Conservation (phyloP, 2,797 vertebrate species). For the Typhlichthys eigenmanni region DNA sequence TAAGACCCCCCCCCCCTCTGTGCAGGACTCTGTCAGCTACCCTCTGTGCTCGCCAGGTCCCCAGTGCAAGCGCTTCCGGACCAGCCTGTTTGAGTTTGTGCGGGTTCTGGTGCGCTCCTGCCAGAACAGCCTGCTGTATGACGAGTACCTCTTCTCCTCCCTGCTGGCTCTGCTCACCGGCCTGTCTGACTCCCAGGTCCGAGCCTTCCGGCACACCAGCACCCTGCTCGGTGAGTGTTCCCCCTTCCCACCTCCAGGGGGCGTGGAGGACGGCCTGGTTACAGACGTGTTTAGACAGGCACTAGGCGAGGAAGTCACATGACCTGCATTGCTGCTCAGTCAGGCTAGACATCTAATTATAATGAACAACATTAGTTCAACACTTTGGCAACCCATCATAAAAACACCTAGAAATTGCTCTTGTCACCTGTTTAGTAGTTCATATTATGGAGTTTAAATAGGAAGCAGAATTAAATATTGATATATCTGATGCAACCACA, state of each 20-base stretch:
- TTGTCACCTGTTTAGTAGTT: too few species aligned
- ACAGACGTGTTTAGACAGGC: neutral
- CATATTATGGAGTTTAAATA: too few species aligned
- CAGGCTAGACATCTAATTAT: too few species aligned
- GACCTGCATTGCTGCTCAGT: too few species aligned
- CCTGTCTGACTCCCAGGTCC: constrained; percentile 89
- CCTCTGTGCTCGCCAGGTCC: constrained; percentile 75
- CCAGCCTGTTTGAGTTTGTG: constrained; percentile 80
- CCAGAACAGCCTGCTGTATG: constrained; percentile 79
- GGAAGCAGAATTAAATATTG: too few species aligned
- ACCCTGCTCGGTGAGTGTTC: constrained; percentile 83
- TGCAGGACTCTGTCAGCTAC: constrained; percentile 82
- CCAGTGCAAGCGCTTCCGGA: constrained; percentile 79
- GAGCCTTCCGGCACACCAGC: constrained; percentile 92
- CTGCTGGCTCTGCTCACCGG: constrained; percentile 85
- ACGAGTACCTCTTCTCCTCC: constrained; percentile 82
- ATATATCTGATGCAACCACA: too few species aligned
- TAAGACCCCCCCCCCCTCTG: neutral
- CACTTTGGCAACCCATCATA: too few species aligned
- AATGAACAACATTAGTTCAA: too few species aligned
- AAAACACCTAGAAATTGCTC: too few species aligned
- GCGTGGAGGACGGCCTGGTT: too few species aligned
- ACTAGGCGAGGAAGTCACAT: neutral
- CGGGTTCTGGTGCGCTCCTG: constrained; percentile 74
- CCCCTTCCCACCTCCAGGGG: too few species aligned